These are phyloP conservation scores for Columba livia DNA, from an alignment of 2,113 vertebrate genomes.

Conservation along the genomic window DNA sequence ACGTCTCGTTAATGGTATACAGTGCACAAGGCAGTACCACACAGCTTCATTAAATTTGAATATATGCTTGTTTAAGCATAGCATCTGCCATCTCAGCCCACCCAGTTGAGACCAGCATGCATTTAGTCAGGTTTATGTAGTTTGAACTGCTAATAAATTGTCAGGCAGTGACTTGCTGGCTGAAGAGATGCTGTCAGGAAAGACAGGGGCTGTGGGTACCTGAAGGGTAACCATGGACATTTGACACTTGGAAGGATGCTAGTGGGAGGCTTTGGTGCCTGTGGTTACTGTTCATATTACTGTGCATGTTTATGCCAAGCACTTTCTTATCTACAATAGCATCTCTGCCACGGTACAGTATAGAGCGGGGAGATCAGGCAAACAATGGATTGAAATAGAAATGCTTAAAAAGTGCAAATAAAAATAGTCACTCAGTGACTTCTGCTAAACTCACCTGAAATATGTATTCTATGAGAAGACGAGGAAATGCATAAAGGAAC, in stretches of 20 bases:
- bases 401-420: not conserved
- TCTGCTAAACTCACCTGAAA: not conserved
- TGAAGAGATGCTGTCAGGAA: not conserved
- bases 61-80: not conserved
- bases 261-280: not conserved
- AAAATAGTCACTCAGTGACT: not conserved
- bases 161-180: not conserved
- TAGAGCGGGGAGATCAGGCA: not conserved
- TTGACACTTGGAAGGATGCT: not conserved
- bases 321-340: not conserved
- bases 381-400: not conserved
- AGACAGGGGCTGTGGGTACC: not conserved
- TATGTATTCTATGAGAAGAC: not conserved
- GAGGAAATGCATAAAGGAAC: not conserved
- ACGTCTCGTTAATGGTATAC: not conserved
- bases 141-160: not conserved
- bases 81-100: not conserved
- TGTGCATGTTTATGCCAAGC: not conserved
- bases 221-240: not conserved
- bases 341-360: not conserved
- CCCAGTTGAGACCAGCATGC: not conserved
- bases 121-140: not conserved
- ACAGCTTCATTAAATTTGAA: not conserved
- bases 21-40: not conserved
- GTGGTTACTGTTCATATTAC: not conserved